Evolutionary conservation across 2,888 invertebrate genomes (phyloP), one percentile per base, ranked within the genome.

Genomic region (Drymonia ruficornis): DNA sequence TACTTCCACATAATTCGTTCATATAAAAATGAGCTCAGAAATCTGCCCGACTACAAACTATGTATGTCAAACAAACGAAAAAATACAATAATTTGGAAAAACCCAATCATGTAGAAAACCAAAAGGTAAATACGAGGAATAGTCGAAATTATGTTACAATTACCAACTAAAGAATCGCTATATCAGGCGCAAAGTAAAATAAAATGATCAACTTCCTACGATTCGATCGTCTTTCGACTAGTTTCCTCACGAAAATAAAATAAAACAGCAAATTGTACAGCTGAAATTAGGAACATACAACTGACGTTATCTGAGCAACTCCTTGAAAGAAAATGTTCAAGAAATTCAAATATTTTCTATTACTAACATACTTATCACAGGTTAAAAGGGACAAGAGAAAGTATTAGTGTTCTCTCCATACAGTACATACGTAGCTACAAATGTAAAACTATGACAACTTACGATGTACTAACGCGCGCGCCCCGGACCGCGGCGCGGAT

Each of bases 331-430:
- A 78, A 71, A 78, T 80, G 72, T 82, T 83, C 87, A 87, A 91
- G 89, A 88, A 90, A 87, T 87, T 78, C 81, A 84, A 71, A 65
- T 6, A 84, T 69, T 80, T 83, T 72, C 73, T 78, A 77, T 89
- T 76, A 84, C 91, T 91, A 91, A 91, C 86, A 87, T 92, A 91
- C 91, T 92, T 92, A 92, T 92, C 91, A 92, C 91, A 92, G 91
- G 91, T 92, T 89, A 91, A 80, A 89, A 88, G 91, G 91, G 91
- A 91, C 91, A 91, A 90, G 91, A 91, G 89, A 90, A 89, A 90
- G 86, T 89, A 88, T 87, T 86, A 90, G 87, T 86, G 87, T 89
- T 90, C 91, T 91, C 90, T 89, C 86, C 83, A 85, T 87, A 86
- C 84, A 86, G 81, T 83, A 86, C 83, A 81, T 78, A 78, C 70